Base-by-base conservation (phyloP, 1,140 invertebrate species). In the Pentalonia nigronervosa region DNA sequence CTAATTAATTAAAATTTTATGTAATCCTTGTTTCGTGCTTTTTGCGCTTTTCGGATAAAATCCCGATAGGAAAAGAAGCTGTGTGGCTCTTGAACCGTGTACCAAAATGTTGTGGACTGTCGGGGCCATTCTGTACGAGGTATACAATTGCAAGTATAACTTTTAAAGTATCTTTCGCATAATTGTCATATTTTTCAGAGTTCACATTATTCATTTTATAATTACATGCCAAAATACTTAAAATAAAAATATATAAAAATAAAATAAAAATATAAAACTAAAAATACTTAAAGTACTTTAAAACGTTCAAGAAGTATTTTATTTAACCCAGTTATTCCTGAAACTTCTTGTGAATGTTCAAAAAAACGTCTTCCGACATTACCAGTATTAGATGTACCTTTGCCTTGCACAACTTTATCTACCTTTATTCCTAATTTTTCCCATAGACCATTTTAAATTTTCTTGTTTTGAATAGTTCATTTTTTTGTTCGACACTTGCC, bases 51-150 rank as follows among this genome's bases (percentile, higher is more conserved):
- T 94, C 94, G 0, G 94, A 94, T 47, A 94, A 94, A 83, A 94
- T 94, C 20, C 94, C 94, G 17, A 94, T 94, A 41, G 94, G 94
- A 84, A 94, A 53, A 34, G 34, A 7, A 45, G 48, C 20, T 50
- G 36, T 86, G 50, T 93, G 17, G 48, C 90, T 50, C 36, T 47
- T 30, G 91, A 60, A n/a, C 95, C 94, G 94, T 95, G 94, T 30
- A 95, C 93, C 21, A 95, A 88, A 60, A 95, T 94, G 94, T 95
- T 95, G 90, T 95, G 94, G 30, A 88, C n/a, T 30, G 48, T 88
- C 9, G 91, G 41, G 7, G 30, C 34, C 67, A 81, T 67, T 30
- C 81, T 45, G 50, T 93, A 93, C 76, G 76, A 93, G 34, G 30
- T 9, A 50, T 93, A 93, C 25, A 93, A 93, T 50, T 76, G 25